Evolutionary conservation across 2,797 vertebrate genomes (phyloP).

Genomic region (Psittacula echo): DNA sequence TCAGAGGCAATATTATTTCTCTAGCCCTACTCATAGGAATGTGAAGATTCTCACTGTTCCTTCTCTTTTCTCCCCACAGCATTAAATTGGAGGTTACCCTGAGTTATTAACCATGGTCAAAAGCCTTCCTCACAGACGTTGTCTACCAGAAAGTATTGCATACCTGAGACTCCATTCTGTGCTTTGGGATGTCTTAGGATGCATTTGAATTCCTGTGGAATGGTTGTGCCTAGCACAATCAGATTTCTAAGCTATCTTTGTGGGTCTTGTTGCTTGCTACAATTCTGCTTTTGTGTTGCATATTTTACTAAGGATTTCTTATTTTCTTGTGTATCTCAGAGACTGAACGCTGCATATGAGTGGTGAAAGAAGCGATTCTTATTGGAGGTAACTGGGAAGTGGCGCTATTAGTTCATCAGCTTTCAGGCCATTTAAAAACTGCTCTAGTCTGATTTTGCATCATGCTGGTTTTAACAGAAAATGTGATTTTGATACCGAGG

Average conservation of each 20-base stretch:
- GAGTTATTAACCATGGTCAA: background rate
- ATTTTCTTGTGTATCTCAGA: slow-evolving; percentile 17
- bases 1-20: background rate
- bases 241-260: slow-evolving; percentile 2
- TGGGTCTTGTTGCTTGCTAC: slow-evolving; percentile 15
- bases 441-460: background rate
- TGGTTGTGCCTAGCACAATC: background rate
- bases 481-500: slow-evolving; percentile 7
- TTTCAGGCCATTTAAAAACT: background rate
- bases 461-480: slow-evolving; percentile 29
- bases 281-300: slow-evolving; percentile 18
- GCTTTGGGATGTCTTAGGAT: background rate
- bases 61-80: background rate
- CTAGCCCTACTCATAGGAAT: background rate
- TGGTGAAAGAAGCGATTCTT: background rate
- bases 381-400: background rate
- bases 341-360: background rate
- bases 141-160: background rate
- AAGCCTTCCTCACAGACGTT: background rate
- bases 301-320: slow-evolving; percentile 17
- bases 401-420: background rate
- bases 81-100: background rate
- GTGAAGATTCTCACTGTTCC: background rate
- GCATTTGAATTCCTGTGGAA: slow-evolving; percentile 15
- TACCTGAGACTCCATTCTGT: background rate